Base-by-base conservation (phyloP, 2,888 invertebrate species). In the Limnephilus marmoratus region DNA sequence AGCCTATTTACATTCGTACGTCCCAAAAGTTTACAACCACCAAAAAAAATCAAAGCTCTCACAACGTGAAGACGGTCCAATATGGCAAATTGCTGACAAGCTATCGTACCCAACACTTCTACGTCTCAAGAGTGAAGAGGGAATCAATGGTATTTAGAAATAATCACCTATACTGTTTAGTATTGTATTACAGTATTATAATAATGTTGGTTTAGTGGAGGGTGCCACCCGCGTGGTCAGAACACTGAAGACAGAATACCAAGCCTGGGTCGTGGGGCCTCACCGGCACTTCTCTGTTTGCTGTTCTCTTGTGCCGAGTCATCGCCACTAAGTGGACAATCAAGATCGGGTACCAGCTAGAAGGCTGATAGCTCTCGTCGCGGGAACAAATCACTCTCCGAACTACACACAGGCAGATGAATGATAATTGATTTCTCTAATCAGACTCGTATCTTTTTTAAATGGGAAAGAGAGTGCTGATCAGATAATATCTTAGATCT, bases 271-370 rank as follows among this genome's bases (percentile, higher is more conserved):
- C 31, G 15, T 31, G 34, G 37, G 37, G 83, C 24, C 83, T 13
- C 29, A 18, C 83, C 18, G 37, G 7, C 18, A 85, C 41, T 31
- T 15, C 45, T 41, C 37, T 18, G 37, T 31, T 18, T 7, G 15
- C 85, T 9, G 85, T 41, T 37, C 3, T 31, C 29, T 31, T 45
- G 90, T 90, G 90, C 45, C 90, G 91, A 93, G 91, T 93, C 93
- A 93, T 89, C 90, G 90, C 86, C 68, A 90, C 83, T 93, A 93
- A 93, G 92, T 92, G 93, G 92, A 91, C 91, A 83, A 29, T 29
- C 88, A 9, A 13, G 53, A 45, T 53, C 13, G 85, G 85, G 37
- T 31, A 82, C 34, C 29, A 24, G 41, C n/a, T 49, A 81, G 90
- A 31, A 34, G 49, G 24, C 81, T 87, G 80, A 91, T 80, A 34